A percentile compares a stretch with the other conserved stretches of the same genome.
Evolutionary conservation across 2,888 invertebrate species (phyloP).

Genomic region (Drosophila anomalata): DNA sequence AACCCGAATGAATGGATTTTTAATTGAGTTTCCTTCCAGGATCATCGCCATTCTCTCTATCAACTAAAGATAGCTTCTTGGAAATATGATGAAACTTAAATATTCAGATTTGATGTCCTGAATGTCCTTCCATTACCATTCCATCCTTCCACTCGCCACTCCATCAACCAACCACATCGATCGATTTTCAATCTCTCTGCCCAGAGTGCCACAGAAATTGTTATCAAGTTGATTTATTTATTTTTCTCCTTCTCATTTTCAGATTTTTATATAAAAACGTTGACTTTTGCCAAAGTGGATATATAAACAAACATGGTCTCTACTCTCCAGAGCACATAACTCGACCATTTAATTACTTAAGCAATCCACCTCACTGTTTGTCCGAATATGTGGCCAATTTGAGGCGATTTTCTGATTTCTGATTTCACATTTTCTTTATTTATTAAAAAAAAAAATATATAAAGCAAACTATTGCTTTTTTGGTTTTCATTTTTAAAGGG

Average conservation of each 20-base stretch:
- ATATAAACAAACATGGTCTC: not conserved
- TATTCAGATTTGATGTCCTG: constrained; percentile 38
- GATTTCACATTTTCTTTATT: not conserved
- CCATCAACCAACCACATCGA: constrained; percentile 28
- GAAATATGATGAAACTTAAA: constrained; percentile 40
- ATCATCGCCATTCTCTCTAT: not conserved
- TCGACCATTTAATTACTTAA: constrained; percentile 48
- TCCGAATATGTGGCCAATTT: constrained; percentile 16
- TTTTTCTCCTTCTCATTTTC: constrained; percentile 26
- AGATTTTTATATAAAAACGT: not conserved
- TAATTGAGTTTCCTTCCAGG: constrained; percentile 40
- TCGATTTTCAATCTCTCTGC: constrained; percentile 51
- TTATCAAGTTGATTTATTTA: constrained; percentile 52
- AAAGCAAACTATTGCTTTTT: no score
- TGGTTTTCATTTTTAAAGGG: no score
- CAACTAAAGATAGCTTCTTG: not conserved
- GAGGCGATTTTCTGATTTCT: constrained; percentile 13
- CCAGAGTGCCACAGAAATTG: constrained; percentile 39
- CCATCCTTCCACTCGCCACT: not conserved
- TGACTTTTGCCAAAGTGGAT: constrained; percentile 4
- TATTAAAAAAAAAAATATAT: no score
- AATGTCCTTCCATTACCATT: not conserved
- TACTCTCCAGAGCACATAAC: constrained; percentile 6
- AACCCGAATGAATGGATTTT: constrained; percentile 33
- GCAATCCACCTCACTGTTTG: constrained; percentile 10